Percentiles rank a stretch among this genome's conserved stretches.
These are phyloP conservation scores for Lepidotrigona ventralis DNA, from an alignment of 1,140 invertebrate genomes.

Conservation along the genomic window DNA sequence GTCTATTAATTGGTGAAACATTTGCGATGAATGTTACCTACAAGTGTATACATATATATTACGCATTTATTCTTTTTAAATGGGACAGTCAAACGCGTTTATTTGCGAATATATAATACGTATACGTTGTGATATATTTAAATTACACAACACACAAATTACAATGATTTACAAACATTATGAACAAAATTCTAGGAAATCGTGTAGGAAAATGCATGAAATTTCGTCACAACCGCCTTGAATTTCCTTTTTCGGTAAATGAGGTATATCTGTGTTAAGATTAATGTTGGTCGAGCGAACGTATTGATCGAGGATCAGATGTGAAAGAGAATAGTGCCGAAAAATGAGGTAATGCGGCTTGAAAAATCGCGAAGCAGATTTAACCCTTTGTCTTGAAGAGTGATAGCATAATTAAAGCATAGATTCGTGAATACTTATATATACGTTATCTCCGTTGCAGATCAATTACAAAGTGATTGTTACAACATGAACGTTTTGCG, in stretches of 20 bases:
- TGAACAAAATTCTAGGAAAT: slow-evolving; percentile 58
- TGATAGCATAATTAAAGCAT: not conserved
- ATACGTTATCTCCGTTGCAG: not conserved
- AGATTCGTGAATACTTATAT: not conserved
- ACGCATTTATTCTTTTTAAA: too few species aligned
- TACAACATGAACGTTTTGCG: not conserved
- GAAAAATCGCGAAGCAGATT: not conserved
- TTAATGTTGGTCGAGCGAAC: slow-evolving; percentile 39
- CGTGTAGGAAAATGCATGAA: slow-evolving; percentile 52
- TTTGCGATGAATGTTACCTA: not conserved
- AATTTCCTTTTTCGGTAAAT: slow-evolving; percentile 55
- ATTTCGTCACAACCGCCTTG: slow-evolving; percentile 45
- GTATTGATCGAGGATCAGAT: slow-evolving; percentile 12
- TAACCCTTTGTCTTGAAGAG: slow-evolving; percentile 4
- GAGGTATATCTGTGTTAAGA: slow-evolving; percentile 64
- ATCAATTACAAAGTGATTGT: not conserved
- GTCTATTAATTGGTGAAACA: not conserved
- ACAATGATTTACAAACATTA: slow-evolving; percentile 62
- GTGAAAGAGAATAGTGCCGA: not conserved
- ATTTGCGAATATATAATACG: slow-evolving; percentile 14
- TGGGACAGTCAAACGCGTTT: not conserved
- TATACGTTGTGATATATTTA: slow-evolving; percentile 60
- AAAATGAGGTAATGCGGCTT: not conserved
- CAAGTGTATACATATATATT: too few species aligned
- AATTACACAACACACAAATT: slow-evolving; percentile 67